A percentile compares a stretch with the other conserved stretches of the same genome.
Conservation (phyloP, 2,113 vertebrate genomes). For the Plectropomus leopardus region DNA sequence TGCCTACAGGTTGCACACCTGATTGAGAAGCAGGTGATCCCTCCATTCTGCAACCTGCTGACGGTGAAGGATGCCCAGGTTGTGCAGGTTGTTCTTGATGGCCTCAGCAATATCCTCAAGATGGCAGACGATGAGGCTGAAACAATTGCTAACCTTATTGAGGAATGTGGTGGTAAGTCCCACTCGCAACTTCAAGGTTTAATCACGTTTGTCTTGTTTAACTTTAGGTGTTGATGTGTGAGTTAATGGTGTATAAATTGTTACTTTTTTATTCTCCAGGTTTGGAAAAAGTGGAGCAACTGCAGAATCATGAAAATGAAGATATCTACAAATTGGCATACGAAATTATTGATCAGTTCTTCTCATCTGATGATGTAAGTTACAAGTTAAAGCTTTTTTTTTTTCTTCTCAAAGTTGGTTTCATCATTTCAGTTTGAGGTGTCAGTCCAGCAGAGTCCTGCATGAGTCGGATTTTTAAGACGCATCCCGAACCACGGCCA, state of each 20-base stretch:
- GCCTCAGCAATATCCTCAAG: slow-evolving; percentile 99
- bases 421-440: neutral
- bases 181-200: too few relatives aligned
- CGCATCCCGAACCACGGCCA: too few relatives aligned
- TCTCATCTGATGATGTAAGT: slow-evolving; percentile 99
- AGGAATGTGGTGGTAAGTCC: slow-evolving; percentile 95
- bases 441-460: too few relatives aligned
- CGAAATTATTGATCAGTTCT: slow-evolving; percentile 99
- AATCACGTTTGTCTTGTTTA: neutral
- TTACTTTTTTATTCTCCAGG: slow-evolving; percentile 79
- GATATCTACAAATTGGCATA: slow-evolving; percentile 99
- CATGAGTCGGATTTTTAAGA: too few relatives aligned
- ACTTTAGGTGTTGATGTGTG: neutral
- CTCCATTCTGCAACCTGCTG: slow-evolving; percentile 98
- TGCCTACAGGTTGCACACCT: slow-evolving; percentile 93
- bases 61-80: slow-evolving; percentile 99
- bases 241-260: neutral
- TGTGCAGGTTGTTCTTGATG: slow-evolving; percentile 98
- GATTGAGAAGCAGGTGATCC: slow-evolving; percentile 98
- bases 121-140: slow-evolving; percentile 99
- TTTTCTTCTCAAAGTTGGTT: neutral
- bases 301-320: slow-evolving; percentile 99
- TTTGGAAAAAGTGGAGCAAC: slow-evolving; percentile 98
- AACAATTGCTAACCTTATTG: slow-evolving; percentile 98
- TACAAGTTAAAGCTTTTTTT: neutral